Percentiles rank a stretch among this genome's conserved stretches.
These are phyloP conservation scores for Macropus fuliginosus DNA, from an alignment of 2,797 vertebrate species.

Conservation along the genomic window DNA sequence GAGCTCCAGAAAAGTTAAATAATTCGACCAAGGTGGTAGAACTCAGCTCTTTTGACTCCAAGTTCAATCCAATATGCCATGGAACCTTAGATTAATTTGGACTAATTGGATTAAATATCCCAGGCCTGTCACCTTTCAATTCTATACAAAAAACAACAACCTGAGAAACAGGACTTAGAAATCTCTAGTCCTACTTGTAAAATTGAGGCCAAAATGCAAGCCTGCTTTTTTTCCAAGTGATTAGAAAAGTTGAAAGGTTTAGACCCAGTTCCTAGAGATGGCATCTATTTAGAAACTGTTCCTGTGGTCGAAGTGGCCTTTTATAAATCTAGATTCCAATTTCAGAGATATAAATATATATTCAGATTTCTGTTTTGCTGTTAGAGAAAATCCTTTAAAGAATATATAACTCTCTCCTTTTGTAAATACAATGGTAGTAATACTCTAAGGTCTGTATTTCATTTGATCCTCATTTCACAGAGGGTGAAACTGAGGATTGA, in stretches of 20 bases:
- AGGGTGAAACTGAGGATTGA: background rate
- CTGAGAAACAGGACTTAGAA: background rate
- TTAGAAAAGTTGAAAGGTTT: background rate
- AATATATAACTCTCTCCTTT: background rate
- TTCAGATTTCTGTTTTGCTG: background rate
- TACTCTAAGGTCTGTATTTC: background rate
- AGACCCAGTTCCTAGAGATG: background rate
- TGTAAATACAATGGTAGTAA: background rate
- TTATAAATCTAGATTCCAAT: constrained; percentile 10
- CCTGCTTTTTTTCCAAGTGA: constrained; percentile 24
- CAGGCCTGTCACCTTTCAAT: background rate
- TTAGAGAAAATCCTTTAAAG: background rate
- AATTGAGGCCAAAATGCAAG: constrained; percentile 47
- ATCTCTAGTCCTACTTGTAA: constrained; percentile 12
- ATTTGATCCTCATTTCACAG: background rate
- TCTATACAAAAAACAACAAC: constrained; percentile 2
- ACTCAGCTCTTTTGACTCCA: background rate
- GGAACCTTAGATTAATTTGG: background rate
- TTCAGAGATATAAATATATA: constrained; percentile 33
- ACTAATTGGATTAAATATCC: constrained; percentile 34
- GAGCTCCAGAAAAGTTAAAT: background rate
- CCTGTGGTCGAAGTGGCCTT: constrained; percentile 29
- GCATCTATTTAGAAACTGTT: constrained; percentile 29
- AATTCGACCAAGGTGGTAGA: background rate
- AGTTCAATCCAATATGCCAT: constrained; percentile 5